These are phyloP conservation scores for Asarcornis scutulata DNA, from an alignment of 2,113 vertebrate species.

Conservation along the genomic window DNA sequence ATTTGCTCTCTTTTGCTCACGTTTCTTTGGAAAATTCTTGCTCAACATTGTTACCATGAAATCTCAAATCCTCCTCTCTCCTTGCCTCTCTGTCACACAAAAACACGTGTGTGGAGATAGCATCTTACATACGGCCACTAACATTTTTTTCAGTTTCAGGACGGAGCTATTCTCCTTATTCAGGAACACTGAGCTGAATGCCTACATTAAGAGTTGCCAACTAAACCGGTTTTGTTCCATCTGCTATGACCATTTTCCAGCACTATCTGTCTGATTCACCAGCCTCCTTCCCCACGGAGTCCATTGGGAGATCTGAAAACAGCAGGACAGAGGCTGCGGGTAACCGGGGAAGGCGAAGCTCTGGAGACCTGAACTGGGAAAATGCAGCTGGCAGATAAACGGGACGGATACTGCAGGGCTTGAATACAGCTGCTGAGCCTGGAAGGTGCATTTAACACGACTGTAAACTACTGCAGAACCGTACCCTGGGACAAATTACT, in stretches of 20 bases:
- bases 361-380: not conserved
- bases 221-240: conserved; percentile 21
- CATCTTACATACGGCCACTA: not conserved
- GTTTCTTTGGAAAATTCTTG: not conserved
- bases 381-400: not conserved
- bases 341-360: not conserved
- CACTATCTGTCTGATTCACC: conserved; percentile 38
- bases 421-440: not conserved
- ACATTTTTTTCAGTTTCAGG: conserved; percentile 25
- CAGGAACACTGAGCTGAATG: not conserved
- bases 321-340: not conserved
- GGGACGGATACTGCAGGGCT: not conserved
- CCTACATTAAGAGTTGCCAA: conserved; percentile 30
- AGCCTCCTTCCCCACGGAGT: not conserved
- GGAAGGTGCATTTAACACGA: conserved; percentile 1
- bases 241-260: conserved; percentile 53
- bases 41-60: not conserved
- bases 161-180: conserved; percentile 31
- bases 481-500: conserved; percentile 24
- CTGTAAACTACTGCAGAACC: not conserved
- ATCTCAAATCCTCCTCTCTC: not conserved
- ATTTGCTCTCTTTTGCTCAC: not conserved
- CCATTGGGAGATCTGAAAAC: not conserved
- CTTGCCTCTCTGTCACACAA: not conserved
- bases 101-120: not conserved